Conservation (phyloP, 2,797 vertebrate species). For the Pantherophis alleghaniensis region DNA sequence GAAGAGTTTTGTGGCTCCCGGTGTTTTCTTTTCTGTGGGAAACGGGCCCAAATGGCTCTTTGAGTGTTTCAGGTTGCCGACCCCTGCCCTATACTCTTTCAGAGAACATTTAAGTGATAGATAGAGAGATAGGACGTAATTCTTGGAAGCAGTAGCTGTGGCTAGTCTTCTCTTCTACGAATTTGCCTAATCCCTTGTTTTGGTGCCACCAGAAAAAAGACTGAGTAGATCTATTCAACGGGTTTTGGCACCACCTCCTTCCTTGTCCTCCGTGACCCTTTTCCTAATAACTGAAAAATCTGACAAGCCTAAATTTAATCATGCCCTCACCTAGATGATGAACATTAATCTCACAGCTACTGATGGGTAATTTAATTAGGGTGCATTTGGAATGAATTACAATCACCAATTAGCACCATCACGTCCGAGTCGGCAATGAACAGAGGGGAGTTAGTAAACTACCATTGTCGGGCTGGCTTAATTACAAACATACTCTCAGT, state of each 20-base stretch:
- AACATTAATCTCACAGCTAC: slow-evolving; percentile 70
- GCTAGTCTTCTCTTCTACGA: neutral
- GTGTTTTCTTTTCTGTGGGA: too few relatives aligned
- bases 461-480: slow-evolving; percentile 41
- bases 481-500: slow-evolving; percentile 25
- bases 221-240: too few relatives aligned
- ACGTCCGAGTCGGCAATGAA: slow-evolving; percentile 23
- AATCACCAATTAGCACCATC: slow-evolving; percentile 69
- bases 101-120: neutral
- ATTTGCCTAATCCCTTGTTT: neutral
- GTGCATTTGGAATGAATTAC: slow-evolving; percentile 72
- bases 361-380: slow-evolving; percentile 75
- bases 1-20: too few relatives aligned
- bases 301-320: slow-evolving; percentile 62
- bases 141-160: too few relatives aligned
- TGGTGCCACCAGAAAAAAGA: neutral
- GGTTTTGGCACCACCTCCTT: neutral
- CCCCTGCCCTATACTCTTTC: too few relatives aligned
- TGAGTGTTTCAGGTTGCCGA: too few relatives aligned
- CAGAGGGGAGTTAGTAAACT: slow-evolving; percentile 56
- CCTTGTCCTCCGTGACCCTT: slow-evolving; percentile 12
- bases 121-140: neutral
- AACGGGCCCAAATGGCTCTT: too few relatives aligned
- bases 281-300: slow-evolving; percentile 51
- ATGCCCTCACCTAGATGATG: slow-evolving; percentile 53